Base-by-base conservation (phyloP, 2,888 invertebrate genomes). In the Odontothrips loti region DNA sequence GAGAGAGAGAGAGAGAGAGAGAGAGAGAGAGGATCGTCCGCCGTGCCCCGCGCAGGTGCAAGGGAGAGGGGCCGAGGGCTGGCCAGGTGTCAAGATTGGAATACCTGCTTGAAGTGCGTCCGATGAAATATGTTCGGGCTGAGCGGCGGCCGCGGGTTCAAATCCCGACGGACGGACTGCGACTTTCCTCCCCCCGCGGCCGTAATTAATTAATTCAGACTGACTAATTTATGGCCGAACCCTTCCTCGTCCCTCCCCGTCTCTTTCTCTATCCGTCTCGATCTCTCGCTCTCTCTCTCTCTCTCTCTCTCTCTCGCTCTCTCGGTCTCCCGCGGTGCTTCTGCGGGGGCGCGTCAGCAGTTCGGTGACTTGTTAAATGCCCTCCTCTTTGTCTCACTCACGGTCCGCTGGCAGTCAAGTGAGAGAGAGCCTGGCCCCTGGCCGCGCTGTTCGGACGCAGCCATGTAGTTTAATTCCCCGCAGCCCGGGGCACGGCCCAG, bases 1-100 rank as follows among this genome's bases (percentile, higher is more conserved):
- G 63, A 63, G 63, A 63, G 63, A 63, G 63, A n/a, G 63, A n/a
- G 63, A n/a, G 63, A n/a, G 63, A n/a, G 63, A 63, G 63, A 63
- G 63, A n/a, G 63, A 63, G 63, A n/a, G 63, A 63, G 58, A 23
- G 63, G 23, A 6, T n/a, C 9, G 23, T 20, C n/a, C 23, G 68
- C 12, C 58, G 58, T 15, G 15, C 15, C 17, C n/a, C n/a, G n/a
- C 11, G n/a, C 58, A 58, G 34, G 34, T 43, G 34, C 34, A 15
- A 58, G n/a, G 15, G 15, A 58, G 58, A 58, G 58, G 58, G 15
- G 20, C 58, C 11, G n/a, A 15, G 58, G 58, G 58, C 6, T 17
- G n/a, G n/a, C n/a, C 15, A 15, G n/a, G 58, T 58, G 58, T 43
- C 34, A 43, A 15, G 58, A 58, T n/a, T 6, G 58, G n/a, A n/a